Conservation (phyloP, 2,797 vertebrate genomes). For the Pyrocephalus nanus region DNA sequence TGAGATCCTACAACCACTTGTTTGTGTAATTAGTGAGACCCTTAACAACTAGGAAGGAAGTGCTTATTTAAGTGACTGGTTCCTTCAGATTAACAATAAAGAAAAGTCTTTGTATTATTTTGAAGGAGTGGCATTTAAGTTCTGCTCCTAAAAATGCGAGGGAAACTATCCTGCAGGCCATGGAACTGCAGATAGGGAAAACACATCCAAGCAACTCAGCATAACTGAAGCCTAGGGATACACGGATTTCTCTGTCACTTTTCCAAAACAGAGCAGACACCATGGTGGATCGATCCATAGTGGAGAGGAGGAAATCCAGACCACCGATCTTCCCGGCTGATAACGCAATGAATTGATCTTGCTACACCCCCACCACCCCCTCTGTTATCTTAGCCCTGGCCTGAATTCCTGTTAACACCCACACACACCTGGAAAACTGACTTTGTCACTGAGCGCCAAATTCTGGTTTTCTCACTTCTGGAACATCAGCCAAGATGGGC, state of each 20-base stretch:
- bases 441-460: not conserved
- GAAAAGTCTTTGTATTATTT: not conserved
- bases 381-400: not conserved
- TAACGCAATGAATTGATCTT: not conserved
- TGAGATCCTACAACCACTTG: not conserved
- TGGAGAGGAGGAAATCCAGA: not conserved
- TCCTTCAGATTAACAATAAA: slow-evolving; percentile 9
- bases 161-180: not conserved
- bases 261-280: not conserved
- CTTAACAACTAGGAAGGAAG: slow-evolving; percentile 24
- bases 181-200: not conserved
- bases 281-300: accelerated
- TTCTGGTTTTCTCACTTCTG: not conserved
- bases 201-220: not conserved
- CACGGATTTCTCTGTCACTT: not conserved
- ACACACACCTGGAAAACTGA: not conserved
- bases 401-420: not conserved
- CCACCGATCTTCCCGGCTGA: not conserved
- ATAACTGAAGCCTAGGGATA: not conserved
- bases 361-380: accelerated
- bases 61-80: not conserved
- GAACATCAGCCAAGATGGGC: not conserved
- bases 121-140: not conserved
- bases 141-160: not conserved
- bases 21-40: not conserved